These are phyloP conservation scores for Sorex araneus DNA, from an alignment of 2,113 vertebrate genomes.

Conservation along the genomic window DNA sequence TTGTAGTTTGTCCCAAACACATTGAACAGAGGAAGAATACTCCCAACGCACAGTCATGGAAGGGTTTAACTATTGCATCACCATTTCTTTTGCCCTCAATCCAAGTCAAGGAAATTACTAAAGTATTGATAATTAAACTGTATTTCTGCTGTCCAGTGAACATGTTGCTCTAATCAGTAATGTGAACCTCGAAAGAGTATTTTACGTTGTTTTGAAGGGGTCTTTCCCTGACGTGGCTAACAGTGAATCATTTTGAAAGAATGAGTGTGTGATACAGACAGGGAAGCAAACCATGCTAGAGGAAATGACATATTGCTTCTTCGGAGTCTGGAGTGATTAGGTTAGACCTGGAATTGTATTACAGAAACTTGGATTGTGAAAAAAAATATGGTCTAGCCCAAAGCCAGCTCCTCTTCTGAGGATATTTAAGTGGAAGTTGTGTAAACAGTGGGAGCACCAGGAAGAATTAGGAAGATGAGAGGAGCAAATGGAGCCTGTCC, in stretches of 20 bases:
- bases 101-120: background rate
- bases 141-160: background rate
- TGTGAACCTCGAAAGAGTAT: background rate
- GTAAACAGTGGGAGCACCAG: background rate
- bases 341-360: background rate
- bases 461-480: background rate
- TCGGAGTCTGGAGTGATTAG: background rate
- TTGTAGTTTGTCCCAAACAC: conserved; percentile 22
- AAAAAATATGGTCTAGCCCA: background rate
- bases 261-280: background rate
- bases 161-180: background rate
- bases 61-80: background rate
- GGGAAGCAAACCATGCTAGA: background rate
- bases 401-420: background rate
- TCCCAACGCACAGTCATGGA: background rate
- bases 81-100: background rate
- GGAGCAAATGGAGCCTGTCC: background rate
- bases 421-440: conserved; percentile 53
- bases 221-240: conserved; percentile 5
- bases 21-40: background rate
- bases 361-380: background rate
- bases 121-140: conserved; percentile 20
- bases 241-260: background rate
- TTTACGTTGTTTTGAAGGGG: background rate
- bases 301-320: background rate